These are phyloP conservation scores for Andrena hattorfiana DNA, from an alignment of 2,888 invertebrate species.

Conservation along the genomic window DNA sequence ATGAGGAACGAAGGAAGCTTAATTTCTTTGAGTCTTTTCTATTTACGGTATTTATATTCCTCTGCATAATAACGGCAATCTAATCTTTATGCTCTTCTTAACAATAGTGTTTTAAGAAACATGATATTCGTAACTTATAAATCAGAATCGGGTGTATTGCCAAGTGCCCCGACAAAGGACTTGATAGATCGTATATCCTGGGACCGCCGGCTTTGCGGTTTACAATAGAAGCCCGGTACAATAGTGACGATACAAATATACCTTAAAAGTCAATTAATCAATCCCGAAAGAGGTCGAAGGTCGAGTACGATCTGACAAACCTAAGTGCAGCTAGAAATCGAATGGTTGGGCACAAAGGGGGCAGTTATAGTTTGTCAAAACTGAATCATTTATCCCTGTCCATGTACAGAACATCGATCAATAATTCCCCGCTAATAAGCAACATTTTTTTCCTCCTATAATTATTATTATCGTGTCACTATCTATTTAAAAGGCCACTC, in stretches of 20 bases:
- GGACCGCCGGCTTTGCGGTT: slow-evolving; percentile 55
- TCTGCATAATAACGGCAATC: not conserved
- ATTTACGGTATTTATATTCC: not conserved
- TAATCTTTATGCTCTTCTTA: not conserved
- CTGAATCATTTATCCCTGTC: slow-evolving; percentile 33
- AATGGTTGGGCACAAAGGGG: slow-evolving; percentile 39
- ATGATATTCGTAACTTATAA: slow-evolving; percentile 63
- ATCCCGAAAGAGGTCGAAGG: slow-evolving; percentile 69
- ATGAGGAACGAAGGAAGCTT: no score
- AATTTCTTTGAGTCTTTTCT: not conserved
- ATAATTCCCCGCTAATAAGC: not conserved
- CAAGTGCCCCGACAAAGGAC: slow-evolving; percentile 61
- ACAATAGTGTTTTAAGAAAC: slow-evolving; percentile 8
- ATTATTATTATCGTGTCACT: not conserved
- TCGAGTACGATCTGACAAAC: slow-evolving; percentile 66
- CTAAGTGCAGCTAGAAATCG: slow-evolving; percentile 49
- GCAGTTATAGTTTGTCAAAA: slow-evolving; percentile 64
- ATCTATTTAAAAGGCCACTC: not conserved
- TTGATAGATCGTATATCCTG: slow-evolving; percentile 57
- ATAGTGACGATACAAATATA: slow-evolving; percentile 75
- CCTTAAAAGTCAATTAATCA: slow-evolving; percentile 79
- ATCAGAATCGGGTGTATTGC: slow-evolving; percentile 66
- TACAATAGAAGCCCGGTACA: slow-evolving; percentile 70
- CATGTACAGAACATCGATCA: not conserved
- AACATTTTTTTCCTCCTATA: not conserved